Evolutionary conservation across 2,113 vertebrate species (phyloP), one percentile per base, ranked within the genome.

Genomic region (Cyanoliseus patagonus): DNA sequence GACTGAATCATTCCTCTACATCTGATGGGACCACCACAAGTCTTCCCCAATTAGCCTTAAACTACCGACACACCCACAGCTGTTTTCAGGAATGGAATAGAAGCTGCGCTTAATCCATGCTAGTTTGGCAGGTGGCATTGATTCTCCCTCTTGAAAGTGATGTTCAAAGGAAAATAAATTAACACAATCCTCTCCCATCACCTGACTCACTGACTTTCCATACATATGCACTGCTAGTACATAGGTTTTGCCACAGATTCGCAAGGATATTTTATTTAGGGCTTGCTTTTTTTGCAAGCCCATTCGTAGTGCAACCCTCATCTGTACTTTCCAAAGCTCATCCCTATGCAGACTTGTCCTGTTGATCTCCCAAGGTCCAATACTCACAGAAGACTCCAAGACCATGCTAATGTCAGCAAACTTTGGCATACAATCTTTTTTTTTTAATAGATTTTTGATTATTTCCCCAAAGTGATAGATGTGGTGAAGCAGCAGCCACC

Each of bases 41-140:
- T 84, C 68, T 70, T 92, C 62, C 89, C 53, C 88, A 94, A 96
- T 92, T 90, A 95, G 31, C 13, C 53, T 82, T 70, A 46, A 84
- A 81, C 57, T 37, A 77, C 33, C 52, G 39, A 9, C 15, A 57
- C 9, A 73, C 20, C 59, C 76, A 72, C 52, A 77, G 53, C n/a
- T 91, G 19, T 70, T 85, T 72, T 39, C 62, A 92, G 59, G 59
- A 81, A 59, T 0, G 0, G 59, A 83, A 66, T 3, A 42, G 74
- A 85, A 83, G 28, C 17, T 31, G 39, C 30, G 46, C 31, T 91
- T 86, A 72, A 96, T 86, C 82, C 59, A 17, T 39, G 64, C n/a
- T 90, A 64, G 19, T 59, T 82, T 79, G 69, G 37, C 52, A 35
- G 27, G 33, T 17, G 4, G 46, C 35, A 31, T 49, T 28, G 41